Evolutionary conservation across 2,113 vertebrate genomes (phyloP).

Genomic region (Pelvicachromis taeniatus): DNA sequence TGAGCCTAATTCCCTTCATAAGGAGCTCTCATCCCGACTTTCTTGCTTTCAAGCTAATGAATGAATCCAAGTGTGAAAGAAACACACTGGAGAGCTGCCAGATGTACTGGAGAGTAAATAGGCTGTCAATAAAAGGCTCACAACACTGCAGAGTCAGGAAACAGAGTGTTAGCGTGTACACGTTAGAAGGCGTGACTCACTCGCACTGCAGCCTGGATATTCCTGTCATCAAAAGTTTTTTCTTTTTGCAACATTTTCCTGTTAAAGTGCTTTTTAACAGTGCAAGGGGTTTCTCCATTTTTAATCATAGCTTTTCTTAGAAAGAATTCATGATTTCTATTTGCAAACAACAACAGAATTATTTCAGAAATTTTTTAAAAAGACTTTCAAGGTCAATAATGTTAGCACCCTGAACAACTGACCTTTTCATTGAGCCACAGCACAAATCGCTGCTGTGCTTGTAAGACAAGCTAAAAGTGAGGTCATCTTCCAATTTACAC

Average conservation of each 20-base stretch:
- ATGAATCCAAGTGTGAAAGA: slow-evolving; percentile 3
- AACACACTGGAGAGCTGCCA: neutral
- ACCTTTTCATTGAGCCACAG: neutral
- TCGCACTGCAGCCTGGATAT: neutral
- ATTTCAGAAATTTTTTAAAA: too few relatives aligned
- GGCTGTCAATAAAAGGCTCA: neutral
- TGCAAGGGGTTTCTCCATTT: accelerated
- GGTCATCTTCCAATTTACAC: too few relatives aligned
- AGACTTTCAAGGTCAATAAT: accelerated
- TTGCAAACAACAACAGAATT: neutral
- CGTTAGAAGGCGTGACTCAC: neutral
- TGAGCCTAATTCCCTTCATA: slow-evolving; percentile 60
- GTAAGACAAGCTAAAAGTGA: too few relatives aligned
- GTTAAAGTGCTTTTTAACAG: neutral
- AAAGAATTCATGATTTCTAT: neutral
- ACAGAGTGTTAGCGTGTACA: accelerated
- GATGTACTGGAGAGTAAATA: neutral
- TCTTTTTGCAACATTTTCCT: neutral
- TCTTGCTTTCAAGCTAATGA: slow-evolving; percentile 46
- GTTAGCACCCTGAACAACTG: accelerated
- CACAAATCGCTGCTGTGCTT: too few relatives aligned
- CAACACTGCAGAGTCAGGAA: neutral
- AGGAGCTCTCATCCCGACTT: slow-evolving; percentile 34
- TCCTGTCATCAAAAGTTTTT: neutral
- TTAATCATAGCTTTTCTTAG: accelerated